Evolutionary conservation across 2,113 vertebrate species (phyloP), one percentile per base, ranked within the genome.

Genomic region (Galeopterus variegatus): DNA sequence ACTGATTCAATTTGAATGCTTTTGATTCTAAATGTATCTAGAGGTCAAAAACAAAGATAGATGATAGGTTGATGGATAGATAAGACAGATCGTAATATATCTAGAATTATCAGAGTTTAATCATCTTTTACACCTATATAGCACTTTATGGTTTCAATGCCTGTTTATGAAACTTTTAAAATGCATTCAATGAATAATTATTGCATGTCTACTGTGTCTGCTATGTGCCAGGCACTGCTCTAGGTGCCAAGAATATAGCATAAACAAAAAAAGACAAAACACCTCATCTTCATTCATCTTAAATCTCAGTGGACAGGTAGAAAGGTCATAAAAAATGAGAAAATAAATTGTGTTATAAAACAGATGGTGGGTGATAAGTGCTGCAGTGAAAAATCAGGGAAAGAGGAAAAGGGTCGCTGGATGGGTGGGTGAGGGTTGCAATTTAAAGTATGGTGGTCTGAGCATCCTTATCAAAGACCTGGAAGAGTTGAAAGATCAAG

Each of bases 1-100:
- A 60, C 28, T 69, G 80, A 18, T 17, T 77, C 67, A 58, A 83
- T 67, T 56, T 67, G n/a, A 94, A 90, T 67, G 50, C 50, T 89
- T 87, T 88, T 85, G 6, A 77, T 75, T 82, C 41, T 87, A 92
- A 81, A 45, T 88, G 0, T 72, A 60, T 70, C 82, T 76, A 85
- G 67, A 88, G 33, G 17, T 75, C 17, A 36, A 73, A 88, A 91
- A 77, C 82, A 93, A 94, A 93, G 82, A 52, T 36, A 95, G 58
- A 64, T 50, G 70, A 56, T 11, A 28, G 11, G 0, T 31, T 84
- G 72, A 56, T 21, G 13, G 50, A n/a, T 23, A 79, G 48, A 36
- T 8, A 88, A 79, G 41, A 36, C 6, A 88, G n/a, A 65, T 31
- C 62, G 21, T 24, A 54, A 48, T 56, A 86, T 48, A 91, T 84